A percentile compares a stretch with the other conserved stretches of the same genome.
phyloP scores from a whole-genome alignment of 2,113 vertebrate genomes.

The Hemiscyllium ocellatum region DNA sequence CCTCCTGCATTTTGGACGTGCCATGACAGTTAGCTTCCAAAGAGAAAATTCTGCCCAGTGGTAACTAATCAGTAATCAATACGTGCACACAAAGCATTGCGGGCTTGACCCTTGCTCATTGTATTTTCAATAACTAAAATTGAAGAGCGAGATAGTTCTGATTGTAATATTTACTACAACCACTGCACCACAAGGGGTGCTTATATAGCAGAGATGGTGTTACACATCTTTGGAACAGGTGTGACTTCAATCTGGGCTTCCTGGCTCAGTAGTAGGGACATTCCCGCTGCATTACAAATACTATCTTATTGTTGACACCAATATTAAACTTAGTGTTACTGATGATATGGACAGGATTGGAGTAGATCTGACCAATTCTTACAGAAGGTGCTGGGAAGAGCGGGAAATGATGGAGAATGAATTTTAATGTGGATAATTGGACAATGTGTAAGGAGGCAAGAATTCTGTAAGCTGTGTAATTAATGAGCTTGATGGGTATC shows the following conservation, averaged over 20 bases:
- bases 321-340: not conserved
- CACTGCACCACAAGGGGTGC: too few species aligned
- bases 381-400: not conserved
- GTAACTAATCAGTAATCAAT: not conserved
- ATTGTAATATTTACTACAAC: too few species aligned
- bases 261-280: too few species aligned
- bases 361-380: not conserved
- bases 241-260: too few species aligned
- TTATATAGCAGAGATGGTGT: too few species aligned
- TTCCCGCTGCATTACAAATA: too few species aligned
- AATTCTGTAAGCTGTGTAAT: not conserved
- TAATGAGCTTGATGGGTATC: not conserved
- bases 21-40: too few species aligned
- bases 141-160: not conserved
- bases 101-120: not conserved
- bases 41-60: too few species aligned
- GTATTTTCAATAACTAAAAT: not conserved
- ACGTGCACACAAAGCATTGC: not conserved
- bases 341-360: not conserved
- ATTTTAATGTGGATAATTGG: not conserved
- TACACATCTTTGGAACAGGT: too few species aligned
- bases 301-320: not conserved
- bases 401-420: not conserved
- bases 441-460: not conserved
- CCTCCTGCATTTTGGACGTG: too few species aligned